Evolutionary conservation across 2,113 vertebrate species (phyloP).

Genomic region (Actenoides lindsayi): DNA sequence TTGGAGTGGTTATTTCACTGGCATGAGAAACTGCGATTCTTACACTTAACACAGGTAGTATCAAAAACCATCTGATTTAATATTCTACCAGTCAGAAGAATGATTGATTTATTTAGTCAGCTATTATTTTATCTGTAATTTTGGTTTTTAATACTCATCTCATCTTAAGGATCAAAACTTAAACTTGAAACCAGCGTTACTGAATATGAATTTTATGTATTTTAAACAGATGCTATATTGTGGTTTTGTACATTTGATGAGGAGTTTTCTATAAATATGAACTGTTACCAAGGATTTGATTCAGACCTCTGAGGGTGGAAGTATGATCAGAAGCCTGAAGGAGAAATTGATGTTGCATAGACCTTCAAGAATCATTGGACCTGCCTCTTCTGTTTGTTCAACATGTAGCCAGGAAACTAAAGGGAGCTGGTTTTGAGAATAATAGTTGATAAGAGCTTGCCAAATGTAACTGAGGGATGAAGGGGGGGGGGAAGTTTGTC

Average conservation of each 20-base stretch:
- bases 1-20: not conserved
- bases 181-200: rapidly evolving
- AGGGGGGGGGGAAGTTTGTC: not conserved
- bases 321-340: not conserved
- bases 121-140: not conserved
- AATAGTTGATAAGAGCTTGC: not conserved
- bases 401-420: not conserved
- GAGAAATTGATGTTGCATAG: not conserved
- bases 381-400: not conserved
- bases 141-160: not conserved
- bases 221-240: not conserved
- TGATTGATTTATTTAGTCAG: too few species aligned
- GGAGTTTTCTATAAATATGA: not conserved
- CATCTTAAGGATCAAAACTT: not conserved
- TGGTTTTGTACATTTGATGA: not conserved
- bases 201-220: rapidly evolving
- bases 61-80: not conserved
- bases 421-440: not conserved
- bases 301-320: not conserved
- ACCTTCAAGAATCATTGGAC: not conserved
- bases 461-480: not conserved
- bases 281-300: not conserved
- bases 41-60: not conserved
- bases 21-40: not conserved
- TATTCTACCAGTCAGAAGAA: not conserved